phyloP scores from a whole-genome alignment of 23 tunicate genomes.

The Oikopleura dioica region DNA sequence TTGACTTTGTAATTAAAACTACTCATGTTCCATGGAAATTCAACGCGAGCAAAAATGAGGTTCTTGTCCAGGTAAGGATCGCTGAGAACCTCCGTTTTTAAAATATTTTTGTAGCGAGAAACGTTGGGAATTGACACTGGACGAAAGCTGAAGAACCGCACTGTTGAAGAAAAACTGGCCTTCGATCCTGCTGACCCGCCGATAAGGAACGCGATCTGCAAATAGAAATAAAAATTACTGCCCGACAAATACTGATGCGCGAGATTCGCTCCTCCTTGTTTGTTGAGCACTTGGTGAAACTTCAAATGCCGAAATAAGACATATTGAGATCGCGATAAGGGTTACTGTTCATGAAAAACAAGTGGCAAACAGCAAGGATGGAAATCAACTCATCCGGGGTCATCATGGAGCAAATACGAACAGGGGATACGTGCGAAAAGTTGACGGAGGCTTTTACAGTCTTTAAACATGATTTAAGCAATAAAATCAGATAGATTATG shows the following conservation, averaged over 20 bases:
- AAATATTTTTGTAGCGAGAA: background rate
- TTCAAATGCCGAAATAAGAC: no score
- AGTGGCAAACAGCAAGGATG: slow-evolving; percentile 27
- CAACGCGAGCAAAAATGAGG: background rate
- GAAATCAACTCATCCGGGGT: slow-evolving; percentile 22
- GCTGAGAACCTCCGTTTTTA: background rate
- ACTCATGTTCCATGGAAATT: slow-evolving; percentile 24
- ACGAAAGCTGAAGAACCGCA: slow-evolving; percentile 54
- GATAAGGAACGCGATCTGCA: no score
- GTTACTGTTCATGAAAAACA: slow-evolving; percentile 34
- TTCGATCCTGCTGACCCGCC: slow-evolving; percentile 30
- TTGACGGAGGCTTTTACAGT: slow-evolving; percentile 76
- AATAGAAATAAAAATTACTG: no score
- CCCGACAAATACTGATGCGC: no score
- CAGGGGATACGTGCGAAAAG: slow-evolving; percentile 63
- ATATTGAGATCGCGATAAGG: no score
- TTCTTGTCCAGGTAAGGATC: background rate
- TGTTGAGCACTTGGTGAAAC: no score
- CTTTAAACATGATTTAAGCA: slow-evolving; percentile 28
- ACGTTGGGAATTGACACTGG: slow-evolving; percentile 12
- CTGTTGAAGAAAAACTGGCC: slow-evolving; percentile 37
- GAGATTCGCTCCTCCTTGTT: no score
- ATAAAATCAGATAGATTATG: no score
- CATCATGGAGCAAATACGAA: slow-evolving; percentile 89
- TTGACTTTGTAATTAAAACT: slow-evolving; percentile 72